phyloP scores from a whole-genome alignment of 2,797 vertebrate genomes.

The Rhynchotus rufescens region DNA sequence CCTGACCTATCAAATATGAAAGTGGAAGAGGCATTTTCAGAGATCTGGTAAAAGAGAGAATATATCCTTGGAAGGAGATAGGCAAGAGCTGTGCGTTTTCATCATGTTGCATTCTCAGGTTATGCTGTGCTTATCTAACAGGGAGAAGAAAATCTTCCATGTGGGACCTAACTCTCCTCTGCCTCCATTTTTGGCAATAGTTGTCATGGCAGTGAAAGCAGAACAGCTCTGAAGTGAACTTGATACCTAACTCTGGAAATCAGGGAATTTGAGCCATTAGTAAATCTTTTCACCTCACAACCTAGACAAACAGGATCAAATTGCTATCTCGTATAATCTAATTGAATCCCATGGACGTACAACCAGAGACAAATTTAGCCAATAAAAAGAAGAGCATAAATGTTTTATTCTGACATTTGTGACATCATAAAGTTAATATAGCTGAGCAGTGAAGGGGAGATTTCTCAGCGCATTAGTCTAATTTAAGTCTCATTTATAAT shows the following conservation, averaged over 20 bases:
- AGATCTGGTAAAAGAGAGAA: background rate
- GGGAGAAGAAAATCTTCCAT: background rate
- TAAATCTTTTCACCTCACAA: slow-evolving; percentile 51
- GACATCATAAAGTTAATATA: slow-evolving; percentile 59
- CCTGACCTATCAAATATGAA: background rate
- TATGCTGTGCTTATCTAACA: background rate
- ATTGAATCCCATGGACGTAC: slow-evolving; percentile 51
- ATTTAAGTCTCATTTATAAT: slow-evolving; percentile 59
- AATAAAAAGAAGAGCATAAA: slow-evolving; percentile 48
- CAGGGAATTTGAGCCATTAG: slow-evolving; percentile 18
- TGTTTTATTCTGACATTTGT: slow-evolving; percentile 52
- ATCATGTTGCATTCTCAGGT: background rate
- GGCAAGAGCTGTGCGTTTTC: background rate
- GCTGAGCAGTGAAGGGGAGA: slow-evolving; percentile 25
- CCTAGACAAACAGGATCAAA: slow-evolving; percentile 44
- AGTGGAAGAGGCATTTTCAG: background rate
- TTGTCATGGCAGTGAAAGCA: background rate
- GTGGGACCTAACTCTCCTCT: background rate
- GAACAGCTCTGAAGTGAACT: background rate
- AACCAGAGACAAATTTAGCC: slow-evolving; percentile 25
- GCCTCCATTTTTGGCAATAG: background rate
- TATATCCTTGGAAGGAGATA: background rate
- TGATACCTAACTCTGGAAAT: slow-evolving; percentile 33
- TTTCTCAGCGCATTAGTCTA: slow-evolving; percentile 52
- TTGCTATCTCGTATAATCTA: slow-evolving; percentile 47